Evolutionary conservation across 2,113 vertebrate genomes (phyloP).

Genomic region (Bolborhynchus lineola): DNA sequence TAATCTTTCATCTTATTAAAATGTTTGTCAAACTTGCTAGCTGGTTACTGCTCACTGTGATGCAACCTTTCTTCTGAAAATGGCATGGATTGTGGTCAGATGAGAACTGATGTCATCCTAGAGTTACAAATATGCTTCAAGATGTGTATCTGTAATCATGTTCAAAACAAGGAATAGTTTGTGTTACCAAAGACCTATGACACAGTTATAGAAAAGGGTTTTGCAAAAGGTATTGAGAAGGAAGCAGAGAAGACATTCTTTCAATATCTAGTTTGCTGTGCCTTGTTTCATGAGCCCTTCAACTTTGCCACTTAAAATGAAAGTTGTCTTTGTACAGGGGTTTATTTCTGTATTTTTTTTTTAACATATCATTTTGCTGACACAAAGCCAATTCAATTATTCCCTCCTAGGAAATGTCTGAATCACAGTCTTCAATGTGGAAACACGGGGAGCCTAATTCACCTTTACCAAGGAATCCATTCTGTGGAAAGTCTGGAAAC

Average conservation of each 20-base stretch:
- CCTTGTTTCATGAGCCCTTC: neutral
- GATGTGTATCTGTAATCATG: neutral
- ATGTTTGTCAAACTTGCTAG: neutral
- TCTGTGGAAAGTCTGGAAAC: constrained; percentile 12
- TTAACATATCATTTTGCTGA: neutral
- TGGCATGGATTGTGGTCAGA: neutral
- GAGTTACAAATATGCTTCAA: neutral
- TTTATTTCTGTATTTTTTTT: neutral
- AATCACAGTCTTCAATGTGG: neutral
- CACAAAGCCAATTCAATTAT: neutral
- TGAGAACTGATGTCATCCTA: neutral
- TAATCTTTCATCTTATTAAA: neutral
- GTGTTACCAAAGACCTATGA: neutral
- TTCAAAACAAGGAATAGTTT: neutral
- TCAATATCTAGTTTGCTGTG: neutral
- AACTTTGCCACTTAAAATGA: neutral
- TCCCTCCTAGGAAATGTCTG: neutral
- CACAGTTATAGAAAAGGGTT: neutral
- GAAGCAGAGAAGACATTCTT: neutral
- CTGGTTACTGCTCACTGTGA: neutral
- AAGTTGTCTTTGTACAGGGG: neutral
- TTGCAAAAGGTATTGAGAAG: neutral
- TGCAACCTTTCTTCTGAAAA: neutral
- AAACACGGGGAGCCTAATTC: neutral
- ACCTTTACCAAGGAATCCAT: constrained; percentile 43